Evolutionary conservation across 2,888 invertebrate genomes (phyloP).

Genomic region (Mythimna albipuncta): DNA sequence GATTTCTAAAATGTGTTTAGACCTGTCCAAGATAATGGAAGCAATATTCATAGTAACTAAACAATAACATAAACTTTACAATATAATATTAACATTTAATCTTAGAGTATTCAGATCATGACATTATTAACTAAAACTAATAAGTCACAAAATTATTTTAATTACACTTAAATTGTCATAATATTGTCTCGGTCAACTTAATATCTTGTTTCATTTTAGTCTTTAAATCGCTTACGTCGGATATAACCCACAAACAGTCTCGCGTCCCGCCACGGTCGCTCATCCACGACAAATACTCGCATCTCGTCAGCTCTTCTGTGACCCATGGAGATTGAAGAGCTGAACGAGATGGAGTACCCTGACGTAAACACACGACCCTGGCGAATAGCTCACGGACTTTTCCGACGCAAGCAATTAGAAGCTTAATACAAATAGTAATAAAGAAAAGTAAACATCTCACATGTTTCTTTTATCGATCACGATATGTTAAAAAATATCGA

Average conservation of each 20-base stretch:
- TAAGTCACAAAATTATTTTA: constrained; percentile 61
- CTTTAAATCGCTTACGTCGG: no score
- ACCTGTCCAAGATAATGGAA: constrained; percentile 34
- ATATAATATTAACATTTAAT: constrained; percentile 36
- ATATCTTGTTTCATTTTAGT: neutral
- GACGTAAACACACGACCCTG: no score
- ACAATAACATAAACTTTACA: constrained; percentile 46
- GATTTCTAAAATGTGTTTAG: constrained; percentile 20
- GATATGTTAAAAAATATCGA: neutral
- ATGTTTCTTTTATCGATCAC: neutral
- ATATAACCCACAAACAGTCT: no score
- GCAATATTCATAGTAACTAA: constrained; percentile 34
- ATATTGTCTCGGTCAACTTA: constrained; percentile 23
- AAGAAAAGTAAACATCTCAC: neutral
- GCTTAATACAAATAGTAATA: neutral
- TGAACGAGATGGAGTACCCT: no score
- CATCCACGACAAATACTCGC: no score
- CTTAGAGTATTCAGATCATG: constrained; percentile 71
- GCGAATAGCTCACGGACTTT: no score
- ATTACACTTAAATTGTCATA: constrained; percentile 35
- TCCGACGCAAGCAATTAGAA: no score
- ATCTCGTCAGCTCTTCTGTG: no score
- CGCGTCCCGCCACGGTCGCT: no score
- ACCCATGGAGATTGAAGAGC: no score
- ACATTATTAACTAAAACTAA: constrained; percentile 51